phyloP scores from a whole-genome alignment of 2,113 vertebrate genomes.

The Suncus etruscus region DNA sequence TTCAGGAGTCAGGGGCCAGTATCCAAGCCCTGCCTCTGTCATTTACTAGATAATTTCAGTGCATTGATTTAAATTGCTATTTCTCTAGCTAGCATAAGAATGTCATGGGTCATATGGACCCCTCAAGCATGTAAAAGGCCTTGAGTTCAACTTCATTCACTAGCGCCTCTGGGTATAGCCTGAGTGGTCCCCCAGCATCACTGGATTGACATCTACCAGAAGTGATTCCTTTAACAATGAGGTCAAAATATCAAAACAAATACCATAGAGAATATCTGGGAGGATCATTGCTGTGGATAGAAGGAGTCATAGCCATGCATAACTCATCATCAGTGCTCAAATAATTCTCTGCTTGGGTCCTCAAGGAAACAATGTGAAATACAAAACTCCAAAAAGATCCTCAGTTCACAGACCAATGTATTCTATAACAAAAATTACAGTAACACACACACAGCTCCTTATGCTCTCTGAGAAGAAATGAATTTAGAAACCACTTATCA shows the following conservation, averaged over 20 bases:
- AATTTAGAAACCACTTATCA: constrained; percentile 37
- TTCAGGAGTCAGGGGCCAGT: background rate
- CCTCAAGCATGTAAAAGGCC: no score
- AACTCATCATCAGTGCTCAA: background rate
- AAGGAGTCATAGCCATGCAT: background rate
- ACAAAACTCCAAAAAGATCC: background rate
- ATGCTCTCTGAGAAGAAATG: background rate
- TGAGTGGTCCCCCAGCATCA: no score
- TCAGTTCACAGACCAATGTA: background rate
- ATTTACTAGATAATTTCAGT: background rate
- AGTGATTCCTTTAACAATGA: background rate
- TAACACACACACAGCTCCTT: background rate
- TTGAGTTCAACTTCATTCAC: no score
- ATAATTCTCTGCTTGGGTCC: background rate
- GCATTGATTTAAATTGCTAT: background rate
- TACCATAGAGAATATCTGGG: no score
- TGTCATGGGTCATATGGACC: no score
- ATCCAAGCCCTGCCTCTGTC: background rate
- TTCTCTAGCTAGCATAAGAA: background rate
- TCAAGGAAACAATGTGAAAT: background rate
- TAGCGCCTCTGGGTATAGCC: no score
- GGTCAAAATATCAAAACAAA: background rate
- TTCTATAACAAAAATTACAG: background rate
- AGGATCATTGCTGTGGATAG: background rate
- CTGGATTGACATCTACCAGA: no score